Base-by-base conservation (phyloP, 2,797 vertebrate genomes). In the Paedocypris micromegethes region DNA sequence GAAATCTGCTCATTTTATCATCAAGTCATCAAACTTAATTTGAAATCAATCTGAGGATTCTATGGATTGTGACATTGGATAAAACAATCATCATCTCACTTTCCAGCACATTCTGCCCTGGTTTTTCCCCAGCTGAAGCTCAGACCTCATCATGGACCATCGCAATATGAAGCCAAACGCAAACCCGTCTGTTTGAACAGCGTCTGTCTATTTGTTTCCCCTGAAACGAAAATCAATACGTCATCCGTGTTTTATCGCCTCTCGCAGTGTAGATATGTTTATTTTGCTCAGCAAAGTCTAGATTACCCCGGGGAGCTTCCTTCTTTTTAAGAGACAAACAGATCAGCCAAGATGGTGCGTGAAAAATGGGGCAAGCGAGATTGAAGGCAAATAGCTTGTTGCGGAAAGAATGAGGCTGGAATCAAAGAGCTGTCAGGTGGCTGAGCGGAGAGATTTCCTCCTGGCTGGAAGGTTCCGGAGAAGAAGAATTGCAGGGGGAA, bases 191-290 rank as follows among this genome's bases (percentile, higher is more conserved):
- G 46, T 63, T 55, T 56, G 42, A 61, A 46, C 43, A 55, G 51
- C 49, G 55, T 62, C 59, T 44, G 61, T 41, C 48, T 62, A 68
- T 76, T 76, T 73, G 56, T 63, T 73, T 44, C 57, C 38, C 71
- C 53, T 65, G 9, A 39, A 55, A 70, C 68, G 23, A 52, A 68
- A 78, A 77, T 76, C 72, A 66, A 75, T 68, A 71, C 52, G 64
- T 54, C 61, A 58, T 23, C 23, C 23, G 23, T 60, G 52, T 68
- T 79, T 76, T 64, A 68, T 47, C 38, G 9, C 49, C 44, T 44
- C 38, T 68, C 46, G 9, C 1, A 54, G 50, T 6, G 71, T 45
- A 77, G 70, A 64, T n/a, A 39, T 64, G 55, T 75, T 76, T 75
- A 57, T 74, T 74, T 77, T 76, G 54, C 66, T 47, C 40, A 0